Evolutionary conservation across 2,113 vertebrate species (phyloP).

Genomic region (Poeciliopsis prolifica): DNA sequence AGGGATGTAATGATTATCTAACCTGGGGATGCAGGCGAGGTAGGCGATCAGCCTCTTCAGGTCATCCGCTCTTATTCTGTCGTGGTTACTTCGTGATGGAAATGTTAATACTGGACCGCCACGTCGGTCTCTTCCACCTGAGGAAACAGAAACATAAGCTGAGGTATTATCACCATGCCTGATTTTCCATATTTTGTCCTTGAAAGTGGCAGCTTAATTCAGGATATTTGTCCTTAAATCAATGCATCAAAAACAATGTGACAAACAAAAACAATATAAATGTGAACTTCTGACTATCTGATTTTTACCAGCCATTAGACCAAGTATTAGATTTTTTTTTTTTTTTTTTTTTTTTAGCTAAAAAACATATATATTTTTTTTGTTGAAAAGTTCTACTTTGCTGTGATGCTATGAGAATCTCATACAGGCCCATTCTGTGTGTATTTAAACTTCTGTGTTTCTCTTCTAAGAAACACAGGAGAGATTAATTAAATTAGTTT

Average conservation of each 20-base stretch:
- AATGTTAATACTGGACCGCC: constrained; percentile 97
- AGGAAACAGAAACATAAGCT: constrained; percentile 30
- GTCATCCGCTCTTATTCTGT: constrained; percentile 98
- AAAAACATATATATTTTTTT: too few relatives aligned
- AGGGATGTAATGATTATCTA: constrained; percentile 9
- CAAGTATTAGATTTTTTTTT: neutral
- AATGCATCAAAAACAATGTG: neutral
- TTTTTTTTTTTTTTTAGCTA: neutral
- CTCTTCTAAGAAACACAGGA: neutral
- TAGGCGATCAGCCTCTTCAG: constrained; percentile 95
- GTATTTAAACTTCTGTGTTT: neutral
- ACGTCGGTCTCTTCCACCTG: constrained; percentile 97
- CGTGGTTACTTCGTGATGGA: constrained; percentile 97
- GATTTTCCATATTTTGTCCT: too few relatives aligned
- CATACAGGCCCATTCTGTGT: neutral
- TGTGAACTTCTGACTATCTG: too few relatives aligned
- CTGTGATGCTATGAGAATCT: neutral
- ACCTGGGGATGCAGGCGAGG: constrained; percentile 96
- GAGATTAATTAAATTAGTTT: neutral
- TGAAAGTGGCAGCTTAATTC: neutral
- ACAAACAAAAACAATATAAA: neutral
- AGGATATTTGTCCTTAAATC: neutral
- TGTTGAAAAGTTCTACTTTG: too few relatives aligned
- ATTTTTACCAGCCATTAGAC: too few relatives aligned
- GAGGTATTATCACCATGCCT: neutral